Conservation (phyloP, 2,888 invertebrate genomes). For the Ophraella communa region DNA sequence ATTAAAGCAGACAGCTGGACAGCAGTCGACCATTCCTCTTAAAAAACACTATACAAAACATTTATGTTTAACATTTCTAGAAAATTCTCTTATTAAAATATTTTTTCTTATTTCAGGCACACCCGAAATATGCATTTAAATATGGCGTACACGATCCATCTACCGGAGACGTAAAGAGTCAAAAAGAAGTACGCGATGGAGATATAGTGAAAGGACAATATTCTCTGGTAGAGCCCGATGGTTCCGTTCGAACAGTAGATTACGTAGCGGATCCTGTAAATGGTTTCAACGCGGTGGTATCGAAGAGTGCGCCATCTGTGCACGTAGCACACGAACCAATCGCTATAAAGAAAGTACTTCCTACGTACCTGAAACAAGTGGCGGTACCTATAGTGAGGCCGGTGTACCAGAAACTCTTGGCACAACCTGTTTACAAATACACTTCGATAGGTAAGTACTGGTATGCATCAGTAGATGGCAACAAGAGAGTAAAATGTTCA, state of each 20-base stretch:
- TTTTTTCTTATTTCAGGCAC: slow-evolving; percentile 63
- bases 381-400: slow-evolving; percentile 48
- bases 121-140: slow-evolving; percentile 67
- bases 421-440: slow-evolving; percentile 47
- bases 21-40: no score
- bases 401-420: slow-evolving; percentile 44
- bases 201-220: slow-evolving; percentile 65
- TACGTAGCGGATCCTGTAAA: slow-evolving; percentile 67
- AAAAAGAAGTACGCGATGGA: slow-evolving; percentile 68
- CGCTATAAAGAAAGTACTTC: slow-evolving; percentile 33
- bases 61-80: no score
- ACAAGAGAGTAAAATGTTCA: no score
- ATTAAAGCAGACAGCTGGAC: no score
- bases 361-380: slow-evolving; percentile 46
- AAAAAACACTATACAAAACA: no score
- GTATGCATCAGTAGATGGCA: slow-evolving; percentile 25
- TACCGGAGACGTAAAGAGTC: slow-evolving; percentile 68
- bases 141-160: slow-evolving; percentile 69
- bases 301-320: slow-evolving; percentile 60
- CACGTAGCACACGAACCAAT: slow-evolving; percentile 55
- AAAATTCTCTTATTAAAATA: no score
- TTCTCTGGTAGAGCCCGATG: slow-evolving; percentile 60
- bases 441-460: slow-evolving; percentile 44
- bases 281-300: slow-evolving; percentile 60
- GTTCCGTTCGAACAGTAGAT: slow-evolving; percentile 57